Base-by-base conservation (phyloP, 30 jellyfish, hydroid and myxozoan genomes). In the Morbakka virulenta region DNA sequence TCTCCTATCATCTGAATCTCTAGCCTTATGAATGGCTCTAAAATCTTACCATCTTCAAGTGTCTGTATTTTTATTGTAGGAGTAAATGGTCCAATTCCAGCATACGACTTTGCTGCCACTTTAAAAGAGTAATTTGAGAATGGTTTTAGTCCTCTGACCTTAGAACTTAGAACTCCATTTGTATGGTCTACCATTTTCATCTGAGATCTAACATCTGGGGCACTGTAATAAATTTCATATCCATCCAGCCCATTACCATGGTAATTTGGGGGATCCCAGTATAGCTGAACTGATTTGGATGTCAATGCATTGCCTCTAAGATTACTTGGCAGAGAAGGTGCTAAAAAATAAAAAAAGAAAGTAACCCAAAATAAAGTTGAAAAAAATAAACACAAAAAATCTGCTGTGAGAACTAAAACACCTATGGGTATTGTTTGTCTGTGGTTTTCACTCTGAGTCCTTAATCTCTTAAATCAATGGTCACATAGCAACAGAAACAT, bases 191-290 rank as follows among this genome's bases (percentile, higher is more conserved):
- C 72, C 22, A 75, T 28, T 76, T 24, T 50, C 32, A 52, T 74
- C 32, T 17, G 11, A 2, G 41, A 14, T 23, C 69, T 67, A 1
- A 62, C n/a, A 1, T 22, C 35, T n/a, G n/a, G n/a, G 28, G 89
- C 35, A 32, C 77, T 69, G 73, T 75, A 84, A 1, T 50, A 64
- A 20, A 92, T 81, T 65, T 80, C 89, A 61, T 85, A 79, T 47
- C 95, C 98, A 67, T 79, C 91, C 41, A 92, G 65, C 1, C 96
- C 96, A 51, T 62, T 84, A 22, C 98, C 98, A 2, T 50, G 81
- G 35, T 85, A 82, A 0, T 32, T 29, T 0, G 98, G 92, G 1
- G 81, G 64, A 6, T 67, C 81, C 98, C 98, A 92, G 22, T 64
- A 27, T 4, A 84, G 89, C 1, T 52, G 36, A 21, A 92, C 74